These are phyloP conservation scores for Nothocercus nigrocapillus DNA, from an alignment of 2,113 vertebrate species.

Conservation along the genomic window DNA sequence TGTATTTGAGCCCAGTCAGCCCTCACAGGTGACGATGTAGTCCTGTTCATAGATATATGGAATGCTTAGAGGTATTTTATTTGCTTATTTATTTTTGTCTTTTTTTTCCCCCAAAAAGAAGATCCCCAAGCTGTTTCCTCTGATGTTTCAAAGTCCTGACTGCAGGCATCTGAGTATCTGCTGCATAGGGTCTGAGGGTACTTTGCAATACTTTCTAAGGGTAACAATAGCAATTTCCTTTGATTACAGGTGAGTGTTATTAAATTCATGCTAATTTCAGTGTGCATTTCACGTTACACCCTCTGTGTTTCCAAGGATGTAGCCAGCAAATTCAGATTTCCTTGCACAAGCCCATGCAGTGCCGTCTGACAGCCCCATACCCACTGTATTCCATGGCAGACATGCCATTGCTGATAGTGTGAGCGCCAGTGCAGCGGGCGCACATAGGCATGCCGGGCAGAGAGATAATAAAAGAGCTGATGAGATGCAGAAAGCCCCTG, in stretches of 20 bases:
- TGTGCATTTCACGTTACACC: not conserved
- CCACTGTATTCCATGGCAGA: not conserved
- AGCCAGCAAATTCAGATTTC: not conserved
- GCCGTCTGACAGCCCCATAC: not conserved
- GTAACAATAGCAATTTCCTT: not conserved
- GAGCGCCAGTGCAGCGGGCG: accelerated
- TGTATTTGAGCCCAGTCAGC: not conserved
- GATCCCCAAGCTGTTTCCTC: not conserved
- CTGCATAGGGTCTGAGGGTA: not conserved
- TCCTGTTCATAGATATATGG: not conserved
- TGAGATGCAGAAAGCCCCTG: not conserved
- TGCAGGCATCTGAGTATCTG: not conserved
- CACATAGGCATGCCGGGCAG: accelerated
- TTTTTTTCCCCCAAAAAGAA: not conserved
- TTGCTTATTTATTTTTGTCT: no score
- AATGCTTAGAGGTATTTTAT: not conserved
- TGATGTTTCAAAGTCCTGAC: not conserved
- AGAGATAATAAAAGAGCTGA: not conserved
- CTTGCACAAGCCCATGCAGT: not conserved
- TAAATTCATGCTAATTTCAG: not conserved
- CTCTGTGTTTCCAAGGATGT: not conserved
- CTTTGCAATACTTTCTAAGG: not conserved
- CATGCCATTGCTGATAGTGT: accelerated
- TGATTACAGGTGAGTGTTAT: not conserved
- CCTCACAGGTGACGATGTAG: not conserved